Evolutionary conservation across 2,888 invertebrate species (phyloP), one percentile per base, ranked within the genome.

Genomic region (Capitulum mitella): DNA sequence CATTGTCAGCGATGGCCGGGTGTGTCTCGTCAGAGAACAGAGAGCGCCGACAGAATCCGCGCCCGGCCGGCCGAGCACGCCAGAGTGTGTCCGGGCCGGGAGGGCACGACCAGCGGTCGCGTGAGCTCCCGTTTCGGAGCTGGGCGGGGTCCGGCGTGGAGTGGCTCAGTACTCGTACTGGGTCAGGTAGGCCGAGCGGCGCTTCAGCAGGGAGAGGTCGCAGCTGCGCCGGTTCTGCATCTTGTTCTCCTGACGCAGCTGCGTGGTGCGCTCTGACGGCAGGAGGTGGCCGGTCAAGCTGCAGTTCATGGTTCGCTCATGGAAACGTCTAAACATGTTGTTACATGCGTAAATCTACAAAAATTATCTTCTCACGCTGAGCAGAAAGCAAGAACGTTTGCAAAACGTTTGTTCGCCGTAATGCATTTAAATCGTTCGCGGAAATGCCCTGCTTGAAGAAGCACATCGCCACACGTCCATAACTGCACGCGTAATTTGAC

Each of bases 111-210:
- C n/a, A n/a, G n/a, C n/a, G n/a, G n/a, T n/a, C n/a, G n/a, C n/a
- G n/a, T n/a, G n/a, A n/a, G n/a, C n/a, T n/a, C n/a, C n/a, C n/a
- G n/a, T n/a, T n/a, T n/a, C n/a, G n/a, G n/a, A n/a, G n/a, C n/a
- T n/a, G n/a, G n/a, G n/a, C n/a, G 58, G 5, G 8, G 58, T 8
- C n/a, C 8, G 58, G 8, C 6, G n/a, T 8, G n/a, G 5, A 2
- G 29, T 6, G 10, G 14, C 12, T 70, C 70, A 70, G 70, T 70
- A 37, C 70, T 70, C 70, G 70, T 70, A 70, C 70, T 70, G 70
- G 6, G 70, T 70, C 37, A 37, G 37, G 37, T 70, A 70, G 37
- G 70, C 70, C 3, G 70, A 70, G 37, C 70, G 70, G 5, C 70
- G 70, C 32, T 70, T 70, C 3, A 70, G 37, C 19, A 70, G 70